Conservation (phyloP, 2,888 invertebrate genomes). For the Drosophila kambysellisi region DNA sequence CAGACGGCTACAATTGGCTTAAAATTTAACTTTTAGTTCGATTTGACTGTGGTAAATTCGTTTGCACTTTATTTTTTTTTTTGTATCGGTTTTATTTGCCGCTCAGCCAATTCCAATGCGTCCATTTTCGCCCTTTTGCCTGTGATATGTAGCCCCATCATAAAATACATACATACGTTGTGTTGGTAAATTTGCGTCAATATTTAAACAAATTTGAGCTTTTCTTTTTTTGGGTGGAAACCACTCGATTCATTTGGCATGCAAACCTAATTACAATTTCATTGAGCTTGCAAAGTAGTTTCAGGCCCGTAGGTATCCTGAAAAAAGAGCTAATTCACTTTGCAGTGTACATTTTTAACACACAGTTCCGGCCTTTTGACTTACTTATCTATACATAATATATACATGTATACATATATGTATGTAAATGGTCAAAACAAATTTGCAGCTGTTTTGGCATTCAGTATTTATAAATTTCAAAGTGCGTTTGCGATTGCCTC, state of each 20-base stretch:
- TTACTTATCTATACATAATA: background rate
- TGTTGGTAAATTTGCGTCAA: slow-evolving; percentile 64
- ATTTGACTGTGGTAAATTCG: slow-evolving; percentile 45
- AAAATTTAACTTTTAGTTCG: slow-evolving; percentile 56
- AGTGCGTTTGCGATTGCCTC: slow-evolving; percentile 2
- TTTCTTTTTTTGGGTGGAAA: slow-evolving; percentile 17
- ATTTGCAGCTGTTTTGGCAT: slow-evolving; percentile 14
- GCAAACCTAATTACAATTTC: slow-evolving; percentile 74
- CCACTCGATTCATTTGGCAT: slow-evolving; percentile 72
- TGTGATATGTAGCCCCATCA: background rate
- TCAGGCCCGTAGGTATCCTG: slow-evolving; percentile 23
- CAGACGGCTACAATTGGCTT: slow-evolving; percentile 47
- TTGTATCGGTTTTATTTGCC: slow-evolving; percentile 1
- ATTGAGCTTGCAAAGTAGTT: slow-evolving; percentile 58
- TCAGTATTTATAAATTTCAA: slow-evolving; percentile 2
- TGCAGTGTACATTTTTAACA: slow-evolving; percentile 60
- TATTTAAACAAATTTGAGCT: slow-evolving; percentile 63
- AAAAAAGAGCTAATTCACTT: slow-evolving; percentile 59
- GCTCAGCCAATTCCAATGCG: slow-evolving; percentile 37
- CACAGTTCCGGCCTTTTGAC: slow-evolving; percentile 8
- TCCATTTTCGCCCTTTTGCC: background rate
- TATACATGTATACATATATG: background rate
- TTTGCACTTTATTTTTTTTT: slow-evolving; percentile 7
- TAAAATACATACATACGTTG: slow-evolving; percentile 22
- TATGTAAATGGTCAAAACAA: slow-evolving; percentile 12